Base-by-base conservation (phyloP, 2,888 invertebrate genomes). In the Conchocele bisecta region DNA sequence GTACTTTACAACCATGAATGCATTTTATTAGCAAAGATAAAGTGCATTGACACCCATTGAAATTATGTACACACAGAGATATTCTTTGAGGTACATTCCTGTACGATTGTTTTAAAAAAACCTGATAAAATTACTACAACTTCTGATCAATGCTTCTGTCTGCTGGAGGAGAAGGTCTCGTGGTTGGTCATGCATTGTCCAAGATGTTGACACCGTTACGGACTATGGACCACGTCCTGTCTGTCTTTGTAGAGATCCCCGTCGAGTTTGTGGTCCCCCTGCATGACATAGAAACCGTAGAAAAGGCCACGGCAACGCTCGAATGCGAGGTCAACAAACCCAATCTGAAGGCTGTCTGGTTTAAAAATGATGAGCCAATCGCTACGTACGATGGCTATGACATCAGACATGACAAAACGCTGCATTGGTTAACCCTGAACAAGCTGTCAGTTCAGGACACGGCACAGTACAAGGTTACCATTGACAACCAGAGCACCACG, bases 291-390 rank as follows among this genome's bases (percentile, higher is more conserved):
- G 72, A 73, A 44, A 77, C 83, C 41, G 70, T 60, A 24, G 83
- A 81, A 58, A 83, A 84, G 50, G 76, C 79, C 31, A 79, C 81
- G 83, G 97, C 96, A 1, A 94, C 94, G 29, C 97, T 98, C 90
- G 96, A 97, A 88, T 95, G 97, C 83, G 97, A 98, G 91, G 93
- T 98, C n/a, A 97, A 97, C 15, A 98, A 98, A 92, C 97, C 97
- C 42, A 97, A 98, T 91, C 97, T 97, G 17, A 92, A 96, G 3
- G 97, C 97, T 0, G 95, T 95, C 88, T 98, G 97, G 97, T 96
- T 94, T 92, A 95, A 96, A 77, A 81, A 88, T 77, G 86, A 85
- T 94, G 94, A 95, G 84, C 96, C 96, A 92, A 93, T 97, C 6
- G 95, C 95, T 85, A 96, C 96, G 44, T 96, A 96, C 95, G 96